A percentile compares a stretch with the other conserved stretches of the same genome.
Conservation (phyloP, 2,113 vertebrate species). For the Cranoglanis bouderius region DNA sequence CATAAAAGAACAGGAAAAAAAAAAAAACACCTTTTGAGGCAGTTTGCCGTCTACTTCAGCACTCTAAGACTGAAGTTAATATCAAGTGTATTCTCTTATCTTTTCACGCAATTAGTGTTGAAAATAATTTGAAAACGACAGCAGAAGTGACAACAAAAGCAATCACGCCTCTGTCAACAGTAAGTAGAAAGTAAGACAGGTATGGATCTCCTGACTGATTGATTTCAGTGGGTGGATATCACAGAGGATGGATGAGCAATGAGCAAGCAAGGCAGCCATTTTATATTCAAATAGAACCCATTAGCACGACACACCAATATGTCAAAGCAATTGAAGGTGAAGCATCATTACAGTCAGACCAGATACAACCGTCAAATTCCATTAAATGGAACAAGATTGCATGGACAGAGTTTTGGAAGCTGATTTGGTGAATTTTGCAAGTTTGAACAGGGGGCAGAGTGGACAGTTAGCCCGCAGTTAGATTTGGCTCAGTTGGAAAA, state of each 20-base stretch:
- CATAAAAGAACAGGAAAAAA: neutral
- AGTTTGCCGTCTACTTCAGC: neutral
- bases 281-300: slow-evolving; percentile 69
- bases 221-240: slow-evolving; percentile 59
- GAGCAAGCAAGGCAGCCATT: slow-evolving; percentile 50
- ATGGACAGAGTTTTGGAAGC: neutral
- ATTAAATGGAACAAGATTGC: slow-evolving; percentile 53
- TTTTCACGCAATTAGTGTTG: neutral
- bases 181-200: slow-evolving; percentile 31
- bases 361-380: slow-evolving; percentile 63
- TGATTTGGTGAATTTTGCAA: neutral
- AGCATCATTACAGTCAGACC: slow-evolving; percentile 62
- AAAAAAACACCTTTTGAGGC: neutral
- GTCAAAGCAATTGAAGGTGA: slow-evolving; percentile 67
- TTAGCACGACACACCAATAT: slow-evolving; percentile 68
- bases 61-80: neutral
- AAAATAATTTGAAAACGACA: neutral
- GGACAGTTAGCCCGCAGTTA: neutral
- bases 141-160: slow-evolving; percentile 28
- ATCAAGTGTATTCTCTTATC: neutral
- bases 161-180: slow-evolving; percentile 41
- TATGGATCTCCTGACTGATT: slow-evolving; percentile 69
- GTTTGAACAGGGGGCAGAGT: neutral
- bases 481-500: neutral
- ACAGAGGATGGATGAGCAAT: slow-evolving; percentile 62